phyloP scores from a whole-genome alignment of 2,113 vertebrate genomes.

The Lethenteron reissneri region DNA sequence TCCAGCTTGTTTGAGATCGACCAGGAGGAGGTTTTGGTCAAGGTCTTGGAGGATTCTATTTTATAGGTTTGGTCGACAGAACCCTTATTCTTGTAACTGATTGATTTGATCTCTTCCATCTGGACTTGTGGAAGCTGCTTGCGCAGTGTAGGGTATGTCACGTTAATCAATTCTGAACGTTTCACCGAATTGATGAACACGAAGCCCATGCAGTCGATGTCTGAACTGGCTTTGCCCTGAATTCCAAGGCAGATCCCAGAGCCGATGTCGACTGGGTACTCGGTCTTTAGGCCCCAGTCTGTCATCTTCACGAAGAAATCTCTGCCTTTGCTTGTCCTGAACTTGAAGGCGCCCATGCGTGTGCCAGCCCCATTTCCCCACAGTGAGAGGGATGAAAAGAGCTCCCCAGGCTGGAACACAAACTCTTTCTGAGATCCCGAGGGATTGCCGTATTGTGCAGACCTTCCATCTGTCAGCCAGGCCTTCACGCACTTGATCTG shows the following conservation, averaged over 20 bases:
- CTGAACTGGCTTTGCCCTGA: not conserved
- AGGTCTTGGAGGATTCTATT: constrained; percentile 8
- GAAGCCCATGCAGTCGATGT: constrained; percentile 12
- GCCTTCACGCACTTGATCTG: constrained; percentile 12
- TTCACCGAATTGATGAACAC: constrained; percentile 12
- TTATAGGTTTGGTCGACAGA: not conserved
- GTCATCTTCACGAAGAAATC: constrained; percentile 13
- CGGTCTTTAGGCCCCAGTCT: constrained; percentile 11
- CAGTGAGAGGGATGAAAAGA: constrained; percentile 14
- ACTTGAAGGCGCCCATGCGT: constrained; percentile 14
- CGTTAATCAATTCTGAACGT: constrained; percentile 8
- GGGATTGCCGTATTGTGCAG: constrained; percentile 7
- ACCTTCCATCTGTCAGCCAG: constrained; percentile 12
- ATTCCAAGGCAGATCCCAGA: constrained; percentile 16
- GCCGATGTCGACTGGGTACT: constrained; percentile 11
- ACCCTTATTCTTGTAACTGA: constrained; percentile 5
- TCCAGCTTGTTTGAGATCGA: constrained; percentile 6
- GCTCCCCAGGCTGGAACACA: constrained; percentile 12
- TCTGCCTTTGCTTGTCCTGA: constrained; percentile 9
- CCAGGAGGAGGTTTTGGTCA: constrained; percentile 13
- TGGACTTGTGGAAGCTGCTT: constrained; percentile 5
- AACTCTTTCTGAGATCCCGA: constrained; percentile 9
- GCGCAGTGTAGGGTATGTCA: constrained; percentile 13
- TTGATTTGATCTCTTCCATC: constrained; percentile 11
- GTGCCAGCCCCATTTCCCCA: constrained; percentile 14